phyloP scores from a whole-genome alignment of 2,888 invertebrate species.

The Terebella lapidaria region DNA sequence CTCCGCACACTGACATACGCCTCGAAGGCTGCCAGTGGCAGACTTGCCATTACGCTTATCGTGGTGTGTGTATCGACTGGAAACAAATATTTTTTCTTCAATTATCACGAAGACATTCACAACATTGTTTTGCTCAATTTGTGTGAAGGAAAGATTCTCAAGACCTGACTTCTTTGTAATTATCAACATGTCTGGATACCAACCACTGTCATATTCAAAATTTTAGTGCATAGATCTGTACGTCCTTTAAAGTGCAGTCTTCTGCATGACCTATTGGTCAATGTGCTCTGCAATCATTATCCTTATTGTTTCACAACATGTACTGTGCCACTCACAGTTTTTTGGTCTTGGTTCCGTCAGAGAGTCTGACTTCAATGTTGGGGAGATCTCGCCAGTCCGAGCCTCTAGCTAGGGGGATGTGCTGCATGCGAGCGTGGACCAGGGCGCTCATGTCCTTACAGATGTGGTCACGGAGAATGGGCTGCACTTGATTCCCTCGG shows the following conservation, averaged over 20 bases:
- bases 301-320: too few relatives aligned
- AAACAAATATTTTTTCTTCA: too few relatives aligned
- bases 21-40: slow-evolving; percentile 59
- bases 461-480: slow-evolving; percentile 68
- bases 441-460: slow-evolving; percentile 79
- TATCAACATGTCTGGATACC: too few relatives aligned
- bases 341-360: slow-evolving; percentile 66
- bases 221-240: too few relatives aligned
- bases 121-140: too few relatives aligned
- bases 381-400: slow-evolving; percentile 85
- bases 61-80: slow-evolving; percentile 58
- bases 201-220: too few relatives aligned
- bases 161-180: too few relatives aligned
- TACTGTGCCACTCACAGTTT: slow-evolving; percentile 57
- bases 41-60: slow-evolving; percentile 59
- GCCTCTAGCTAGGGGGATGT: slow-evolving; percentile 70
- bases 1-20: slow-evolving; percentile 72
- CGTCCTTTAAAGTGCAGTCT: too few relatives aligned
- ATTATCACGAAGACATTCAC: too few relatives aligned
- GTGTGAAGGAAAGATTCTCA: too few relatives aligned
- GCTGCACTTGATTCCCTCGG: slow-evolving; percentile 60
- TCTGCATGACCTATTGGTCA: too few relatives aligned
- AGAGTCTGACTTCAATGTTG: slow-evolving; percentile 67
- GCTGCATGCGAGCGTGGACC: slow-evolving; percentile 70
- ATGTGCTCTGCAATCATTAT: too few relatives aligned